phyloP scores from a whole-genome alignment of 1,140 invertebrate species.

The Dinoponera quadriceps region DNA sequence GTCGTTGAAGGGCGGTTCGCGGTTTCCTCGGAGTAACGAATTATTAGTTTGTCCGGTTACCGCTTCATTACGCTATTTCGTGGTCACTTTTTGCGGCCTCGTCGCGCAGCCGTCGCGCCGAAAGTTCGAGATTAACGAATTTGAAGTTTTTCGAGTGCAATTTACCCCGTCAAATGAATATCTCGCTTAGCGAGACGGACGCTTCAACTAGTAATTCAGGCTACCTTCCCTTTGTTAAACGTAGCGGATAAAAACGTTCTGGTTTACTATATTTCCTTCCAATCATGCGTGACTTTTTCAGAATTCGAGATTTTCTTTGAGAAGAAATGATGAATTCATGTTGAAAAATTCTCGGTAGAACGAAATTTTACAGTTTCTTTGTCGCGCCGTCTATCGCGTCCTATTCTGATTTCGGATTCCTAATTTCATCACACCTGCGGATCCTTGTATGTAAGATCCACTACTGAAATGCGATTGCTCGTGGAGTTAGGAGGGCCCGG shows the following conservation, averaged over 20 bases:
- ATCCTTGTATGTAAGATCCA: slow-evolving; percentile 11
- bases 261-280: too few species aligned
- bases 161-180: not conserved
- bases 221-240: too few species aligned
- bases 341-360: not conserved
- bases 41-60: not conserved
- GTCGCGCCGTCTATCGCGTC: not conserved
- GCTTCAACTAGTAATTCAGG: too few species aligned
- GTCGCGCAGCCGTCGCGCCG: too few species aligned
- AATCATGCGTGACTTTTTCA: too few species aligned
- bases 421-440: slow-evolving; percentile 8
- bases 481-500: not conserved
- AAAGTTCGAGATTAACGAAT: not conserved
- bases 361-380: not conserved
- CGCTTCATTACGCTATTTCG: not conserved
- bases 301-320: too few species aligned
- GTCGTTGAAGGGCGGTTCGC: not conserved
- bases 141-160: not conserved
- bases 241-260: too few species aligned
- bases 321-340: too few species aligned
- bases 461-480: slow-evolving; percentile 30
- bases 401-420: not conserved
- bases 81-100: not conserved
- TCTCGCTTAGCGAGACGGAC: too few species aligned
- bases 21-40: not conserved